phyloP scores from a whole-genome alignment of 1,140 invertebrate species.

The Lordiphosa collinella region DNA sequence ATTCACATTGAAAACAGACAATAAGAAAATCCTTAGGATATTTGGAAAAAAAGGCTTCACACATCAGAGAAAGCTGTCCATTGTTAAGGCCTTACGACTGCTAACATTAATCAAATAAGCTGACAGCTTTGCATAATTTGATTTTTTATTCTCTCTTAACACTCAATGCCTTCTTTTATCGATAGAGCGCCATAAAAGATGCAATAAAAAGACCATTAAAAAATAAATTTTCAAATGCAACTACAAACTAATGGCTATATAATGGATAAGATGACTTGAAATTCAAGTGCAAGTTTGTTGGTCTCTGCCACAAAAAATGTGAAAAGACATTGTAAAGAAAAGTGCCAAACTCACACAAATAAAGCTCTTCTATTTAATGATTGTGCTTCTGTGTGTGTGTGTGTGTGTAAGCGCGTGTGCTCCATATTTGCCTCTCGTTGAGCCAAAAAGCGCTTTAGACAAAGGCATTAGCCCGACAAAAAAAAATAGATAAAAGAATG shows the following conservation, averaged over 20 bases:
- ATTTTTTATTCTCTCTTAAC: neutral
- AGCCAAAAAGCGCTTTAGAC: conserved; percentile 28
- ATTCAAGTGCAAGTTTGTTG: neutral
- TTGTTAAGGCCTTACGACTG: conserved; percentile 5
- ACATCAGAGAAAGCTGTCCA: neutral
- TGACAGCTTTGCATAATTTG: conserved; percentile 32
- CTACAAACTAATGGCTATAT: conserved; percentile 15
- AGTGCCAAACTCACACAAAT: conserved; percentile 14
- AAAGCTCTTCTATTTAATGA: conserved; percentile 2
- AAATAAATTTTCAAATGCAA: neutral
- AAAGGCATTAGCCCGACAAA: conserved; percentile 13
- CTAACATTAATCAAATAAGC: conserved; percentile 24
- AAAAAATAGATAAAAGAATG: conserved; percentile 2
- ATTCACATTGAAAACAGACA: conserved; percentile 18
- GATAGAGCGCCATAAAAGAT: conserved; percentile 1
- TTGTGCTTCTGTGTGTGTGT: neutral
- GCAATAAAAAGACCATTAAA: conserved; percentile 20
- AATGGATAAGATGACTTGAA: neutral
- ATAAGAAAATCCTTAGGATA: conserved; percentile 1
- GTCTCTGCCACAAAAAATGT: neutral
- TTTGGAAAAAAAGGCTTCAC: conserved; percentile 6
- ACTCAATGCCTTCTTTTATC: neutral
- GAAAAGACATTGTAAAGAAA: too few species aligned
- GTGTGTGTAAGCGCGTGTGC: neutral
- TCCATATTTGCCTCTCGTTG: conserved; percentile 13